Evolutionary conservation across 2,888 invertebrate genomes (phyloP).

Genomic region (Onchidella celtica): DNA sequence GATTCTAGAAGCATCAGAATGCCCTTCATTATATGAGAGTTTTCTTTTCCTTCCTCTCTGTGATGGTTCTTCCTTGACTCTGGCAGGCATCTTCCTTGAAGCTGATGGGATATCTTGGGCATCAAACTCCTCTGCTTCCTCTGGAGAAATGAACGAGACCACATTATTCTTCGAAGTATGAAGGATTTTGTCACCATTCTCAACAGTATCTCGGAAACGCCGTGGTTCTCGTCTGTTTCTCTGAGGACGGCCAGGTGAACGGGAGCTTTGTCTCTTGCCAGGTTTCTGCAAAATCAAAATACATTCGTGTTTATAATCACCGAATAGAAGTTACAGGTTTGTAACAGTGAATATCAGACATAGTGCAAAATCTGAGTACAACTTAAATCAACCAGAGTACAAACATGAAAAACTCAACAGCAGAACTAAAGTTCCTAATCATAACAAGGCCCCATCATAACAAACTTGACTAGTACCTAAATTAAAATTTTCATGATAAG

Average conservation of each 20-base stretch:
- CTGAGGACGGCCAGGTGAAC: constrained; percentile 26
- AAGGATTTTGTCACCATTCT: constrained; percentile 35
- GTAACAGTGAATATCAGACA: too few species aligned
- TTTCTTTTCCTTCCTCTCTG: constrained; percentile 36
- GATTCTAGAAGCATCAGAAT: neutral
- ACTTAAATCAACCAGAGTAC: too few species aligned
- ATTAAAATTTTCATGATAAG: too few species aligned
- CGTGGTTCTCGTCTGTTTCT: constrained; percentile 38
- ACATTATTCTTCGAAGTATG: constrained; percentile 40
- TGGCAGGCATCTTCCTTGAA: neutral
- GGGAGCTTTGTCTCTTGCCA: too few species aligned
- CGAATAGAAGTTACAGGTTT: too few species aligned
- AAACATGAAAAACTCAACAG: too few species aligned
- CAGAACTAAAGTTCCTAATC: too few species aligned
- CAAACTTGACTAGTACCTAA: too few species aligned
- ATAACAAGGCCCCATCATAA: too few species aligned
- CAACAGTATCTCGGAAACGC: constrained; percentile 34
- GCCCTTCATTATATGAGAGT: neutral
- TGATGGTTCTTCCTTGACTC: constrained; percentile 31
- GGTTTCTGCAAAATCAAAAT: too few species aligned
- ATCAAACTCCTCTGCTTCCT: constrained; percentile 15
- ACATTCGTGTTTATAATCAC: too few species aligned
- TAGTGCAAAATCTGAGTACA: too few species aligned
- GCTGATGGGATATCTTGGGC: neutral
- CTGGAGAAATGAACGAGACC: constrained; percentile 18